A percentile compares a stretch with the other conserved stretches of the same genome.
Conservation (phyloP, 2,888 invertebrate genomes). For the Zygaena filipendulae region DNA sequence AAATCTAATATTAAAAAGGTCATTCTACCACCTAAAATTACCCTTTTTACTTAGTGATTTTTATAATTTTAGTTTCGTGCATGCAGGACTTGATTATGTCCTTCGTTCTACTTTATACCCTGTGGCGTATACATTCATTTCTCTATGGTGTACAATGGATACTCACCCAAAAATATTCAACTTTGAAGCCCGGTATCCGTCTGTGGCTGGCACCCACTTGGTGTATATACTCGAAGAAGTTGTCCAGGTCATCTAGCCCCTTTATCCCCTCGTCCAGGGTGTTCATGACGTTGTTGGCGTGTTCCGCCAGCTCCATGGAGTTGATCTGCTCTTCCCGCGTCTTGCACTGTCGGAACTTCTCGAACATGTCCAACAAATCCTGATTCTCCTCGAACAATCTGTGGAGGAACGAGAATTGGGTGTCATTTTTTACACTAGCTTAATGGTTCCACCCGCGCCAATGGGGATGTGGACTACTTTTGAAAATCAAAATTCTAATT, state of each 20-base stretch:
- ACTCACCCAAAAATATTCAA: conserved; percentile 91
- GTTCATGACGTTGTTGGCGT: conserved; percentile 90
- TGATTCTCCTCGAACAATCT: conserved; percentile 89
- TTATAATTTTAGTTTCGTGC: no score
- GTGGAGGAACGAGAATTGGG: conserved; percentile 22
- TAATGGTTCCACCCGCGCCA: no score
- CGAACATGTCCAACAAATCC: conserved; percentile 82
- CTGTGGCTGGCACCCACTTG: conserved; percentile 87
- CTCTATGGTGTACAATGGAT: no score
- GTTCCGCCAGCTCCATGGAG: conserved; percentile 86
- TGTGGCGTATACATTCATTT: no score
- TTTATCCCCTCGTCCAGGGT: conserved; percentile 91
- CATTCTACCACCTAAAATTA: no score
- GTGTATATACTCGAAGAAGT: conserved; percentile 83
- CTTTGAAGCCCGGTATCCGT: conserved; percentile 86
- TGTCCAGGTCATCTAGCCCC: conserved; percentile 85
- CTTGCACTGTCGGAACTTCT: conserved; percentile 81
- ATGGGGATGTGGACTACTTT: no score
- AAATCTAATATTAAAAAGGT: no score
- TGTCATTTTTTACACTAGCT: background rate
- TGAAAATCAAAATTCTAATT: no score
- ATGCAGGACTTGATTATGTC: no score
- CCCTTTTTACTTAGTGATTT: no score
- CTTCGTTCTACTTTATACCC: no score
- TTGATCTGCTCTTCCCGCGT: conserved; percentile 84